Percentiles rank a stretch among this genome's conserved stretches.
Evolutionary conservation across 2,797 vertebrate species (phyloP).

Genomic region (Ptychobarbus kaznakovi): DNA sequence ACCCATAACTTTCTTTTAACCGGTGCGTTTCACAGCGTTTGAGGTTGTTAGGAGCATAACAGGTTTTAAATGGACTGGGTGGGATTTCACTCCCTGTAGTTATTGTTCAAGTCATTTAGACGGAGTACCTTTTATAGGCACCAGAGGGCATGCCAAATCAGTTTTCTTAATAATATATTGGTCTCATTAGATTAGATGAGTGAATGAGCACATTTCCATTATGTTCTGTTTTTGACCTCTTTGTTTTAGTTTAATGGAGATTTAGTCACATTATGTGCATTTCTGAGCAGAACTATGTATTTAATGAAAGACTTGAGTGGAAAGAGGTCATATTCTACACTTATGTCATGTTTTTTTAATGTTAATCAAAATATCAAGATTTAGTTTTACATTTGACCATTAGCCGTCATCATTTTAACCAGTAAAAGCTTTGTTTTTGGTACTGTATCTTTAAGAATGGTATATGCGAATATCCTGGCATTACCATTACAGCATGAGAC

Average conservation of each 20-base stretch:
- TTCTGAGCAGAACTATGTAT: neutral
- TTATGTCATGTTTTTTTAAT: neutral
- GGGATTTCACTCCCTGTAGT: slow-evolving; percentile 11
- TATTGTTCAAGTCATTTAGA: slow-evolving; percentile 4
- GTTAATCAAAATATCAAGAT: neutral
- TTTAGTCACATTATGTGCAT: neutral
- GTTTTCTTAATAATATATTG: neutral
- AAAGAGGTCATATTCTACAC: neutral
- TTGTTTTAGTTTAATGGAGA: slow-evolving; percentile 13
- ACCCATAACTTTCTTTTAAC: neutral
- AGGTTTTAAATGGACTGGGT: neutral
- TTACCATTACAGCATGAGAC: neutral
- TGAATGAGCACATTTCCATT: neutral
- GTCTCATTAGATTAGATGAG: neutral
- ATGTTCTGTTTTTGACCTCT: neutral
- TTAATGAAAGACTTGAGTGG: neutral
- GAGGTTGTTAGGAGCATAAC: slow-evolving; percentile 8
- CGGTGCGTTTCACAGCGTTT: neutral
- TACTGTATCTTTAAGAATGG: slow-evolving; percentile 1
- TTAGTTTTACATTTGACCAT: neutral
- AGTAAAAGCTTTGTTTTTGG: neutral
- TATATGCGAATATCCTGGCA: neutral
- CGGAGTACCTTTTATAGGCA: slow-evolving; percentile 59
- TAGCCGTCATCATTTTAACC: neutral
- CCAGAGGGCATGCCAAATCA: slow-evolving; percentile 64